phyloP scores from a whole-genome alignment of 2,888 invertebrate genomes.

The Idaea dimidiata region DNA sequence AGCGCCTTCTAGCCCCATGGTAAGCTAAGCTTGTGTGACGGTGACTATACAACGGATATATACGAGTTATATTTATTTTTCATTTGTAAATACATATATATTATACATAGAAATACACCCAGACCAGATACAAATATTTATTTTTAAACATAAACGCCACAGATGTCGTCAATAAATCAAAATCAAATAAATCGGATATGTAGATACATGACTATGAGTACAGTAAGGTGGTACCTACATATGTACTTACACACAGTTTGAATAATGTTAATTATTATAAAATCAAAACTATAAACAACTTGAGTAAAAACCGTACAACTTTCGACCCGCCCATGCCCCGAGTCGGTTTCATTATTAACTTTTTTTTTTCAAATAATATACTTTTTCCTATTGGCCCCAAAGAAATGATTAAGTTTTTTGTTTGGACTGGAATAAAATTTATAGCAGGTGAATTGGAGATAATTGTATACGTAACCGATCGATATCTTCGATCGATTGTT shows the following conservation, averaged over 20 bases:
- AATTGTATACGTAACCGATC: constrained; percentile 52
- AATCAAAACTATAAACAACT: constrained; percentile 64
- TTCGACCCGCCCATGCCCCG: constrained; percentile 67
- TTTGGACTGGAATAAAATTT: constrained; percentile 66
- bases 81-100: no score
- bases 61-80: no score
- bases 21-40: no score
- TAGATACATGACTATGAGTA: no score
- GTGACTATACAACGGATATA: no score
- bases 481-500: constrained; percentile 35
- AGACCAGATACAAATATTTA: no score
- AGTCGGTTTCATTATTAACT: constrained; percentile 47
- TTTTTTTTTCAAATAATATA: constrained; percentile 64
- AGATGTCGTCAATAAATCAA: no score
- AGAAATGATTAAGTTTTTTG: constrained; percentile 66
- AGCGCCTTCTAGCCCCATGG: no score
- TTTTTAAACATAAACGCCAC: no score
- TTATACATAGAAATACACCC: no score
- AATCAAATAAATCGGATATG: no score
- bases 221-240: no score
- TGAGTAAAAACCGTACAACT: constrained; percentile 51
- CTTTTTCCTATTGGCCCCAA: constrained; percentile 76
- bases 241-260: not conserved
- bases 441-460: constrained; percentile 66
- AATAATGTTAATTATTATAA: constrained; percentile 21